Evolutionary conservation across 2,888 invertebrate species (phyloP), one percentile per base, ranked within the genome.

Genomic region (Pandemis heparana): DNA sequence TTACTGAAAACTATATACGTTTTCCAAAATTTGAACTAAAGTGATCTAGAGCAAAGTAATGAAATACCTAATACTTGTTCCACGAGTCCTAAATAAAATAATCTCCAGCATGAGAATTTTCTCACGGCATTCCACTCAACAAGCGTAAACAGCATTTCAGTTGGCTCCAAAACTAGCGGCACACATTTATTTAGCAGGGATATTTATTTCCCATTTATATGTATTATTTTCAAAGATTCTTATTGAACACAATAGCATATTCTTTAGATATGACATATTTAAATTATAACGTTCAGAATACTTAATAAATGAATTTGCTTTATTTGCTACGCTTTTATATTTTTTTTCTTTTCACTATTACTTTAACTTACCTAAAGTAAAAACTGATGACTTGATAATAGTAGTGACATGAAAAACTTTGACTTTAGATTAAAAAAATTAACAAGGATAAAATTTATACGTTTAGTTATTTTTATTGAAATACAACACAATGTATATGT

Each of bases 71-170:
- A 61, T 43, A 23, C 56, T 41, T 64, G 61, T 41, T 38, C 23
- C 39, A 23, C 48, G 63, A 12, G 16, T 41, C 48, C 48, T 48
- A 64, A 68, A 73, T 73, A 41, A 72, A 39, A 73, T 73, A 73
- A 73, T 73, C 73, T 63, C 46, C 39, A 16, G 23, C 56, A 48
- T 41, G 59, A 23, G 68, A 64, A 59, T 16, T 64, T 68, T 59
- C 63, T 68, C 73, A 64, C 73, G 64, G 23, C 59, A 48, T 68
- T 63, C 16, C 68, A 41, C 41, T 73, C 41, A 48, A 41, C 14
- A 48, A 73, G 60, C 43, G 68, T 62, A 68, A 73, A 73, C 73
- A 69, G 39, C 48, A 51, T 69, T 56, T 63, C 23, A 1, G 65
- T 16, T 23, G 8, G 41, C 23, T 68, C 39, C 46, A 12, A 18